Evolutionary conservation across 1,140 invertebrate species (phyloP), one percentile per base, ranked within the genome.

Genomic region (Hylaeus anthracinus): DNA sequence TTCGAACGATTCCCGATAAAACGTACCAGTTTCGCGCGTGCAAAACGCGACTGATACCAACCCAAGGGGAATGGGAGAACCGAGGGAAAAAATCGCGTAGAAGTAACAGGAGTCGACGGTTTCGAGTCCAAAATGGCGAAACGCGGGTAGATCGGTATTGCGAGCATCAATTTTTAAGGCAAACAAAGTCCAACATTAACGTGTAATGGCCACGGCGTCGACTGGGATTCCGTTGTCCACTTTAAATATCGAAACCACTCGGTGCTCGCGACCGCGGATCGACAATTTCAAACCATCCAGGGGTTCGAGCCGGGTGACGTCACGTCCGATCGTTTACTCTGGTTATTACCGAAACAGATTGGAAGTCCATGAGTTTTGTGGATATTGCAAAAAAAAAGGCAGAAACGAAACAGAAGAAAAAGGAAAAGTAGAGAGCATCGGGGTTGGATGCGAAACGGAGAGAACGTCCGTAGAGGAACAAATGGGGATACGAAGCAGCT

Each of bases 271-370:
- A 26, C 9, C 55, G 39, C 15, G 2, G 26, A 5, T 3, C 51
- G 86, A 81, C 85, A 88, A 88, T 86, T 82, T 69, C 56, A 88
- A 81, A 53, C 26, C 79, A 53, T 64, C 41, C 60, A 56, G 60
- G 63, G 60, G 66, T 79, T 83, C 80, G 66, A 72, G 64, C 55
- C 80, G 66, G 87, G 76, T 88, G 83, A 88, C 84, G 83, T 87
- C 85, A 87, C 85, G 82, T 89, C 67, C 72, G 86, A 83, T 82
- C 87, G 83, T 88, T 86, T 88, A 79, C 80, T 69, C 56, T 74
- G 74, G 85, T 89, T 89, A 87, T 88, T 89, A 87, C 83, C 43
- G 81, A 84, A 88, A 87, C 83, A 82, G 85, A 89, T 88, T 87
- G 87, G 81, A 86, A 83, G 80, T 85, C 80, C 78, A 85, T 82